Percentiles rank a stretch among this genome's conserved stretches.
Evolutionary conservation across 1,140 invertebrate species (phyloP).

Genomic region (Ostrea denselamellosa): DNA sequence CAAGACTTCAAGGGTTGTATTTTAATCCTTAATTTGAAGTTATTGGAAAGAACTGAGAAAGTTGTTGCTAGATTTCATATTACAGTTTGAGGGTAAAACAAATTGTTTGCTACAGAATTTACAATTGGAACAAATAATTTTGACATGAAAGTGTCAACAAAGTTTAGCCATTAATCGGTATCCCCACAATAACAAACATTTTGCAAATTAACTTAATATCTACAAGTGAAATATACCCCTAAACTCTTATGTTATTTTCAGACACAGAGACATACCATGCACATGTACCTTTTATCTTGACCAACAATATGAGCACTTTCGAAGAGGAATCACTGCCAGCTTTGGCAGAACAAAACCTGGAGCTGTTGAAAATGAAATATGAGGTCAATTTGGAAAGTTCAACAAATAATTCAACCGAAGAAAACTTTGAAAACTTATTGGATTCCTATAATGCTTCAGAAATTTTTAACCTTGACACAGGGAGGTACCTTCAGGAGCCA

Average conservation of each 20-base stretch:
- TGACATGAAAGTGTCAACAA: too few species aligned
- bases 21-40: too few species aligned
- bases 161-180: too few species aligned
- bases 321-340: not conserved
- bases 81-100: too few species aligned
- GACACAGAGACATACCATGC: not conserved
- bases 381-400: not conserved
- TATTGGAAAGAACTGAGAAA: too few species aligned
- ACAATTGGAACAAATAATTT: too few species aligned
- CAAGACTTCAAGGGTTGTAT: not conserved
- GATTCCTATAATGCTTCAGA: not conserved
- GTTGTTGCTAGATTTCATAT: not conserved
- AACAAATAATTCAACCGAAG: not conserved
- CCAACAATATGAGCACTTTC: not conserved
- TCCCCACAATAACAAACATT: too few species aligned
- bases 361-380: not conserved
- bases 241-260: not conserved
- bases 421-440: not conserved
- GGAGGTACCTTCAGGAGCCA: constrained; percentile 58
- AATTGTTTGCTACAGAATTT: too few species aligned
- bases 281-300: not conserved
- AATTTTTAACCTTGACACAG: constrained; percentile 5
- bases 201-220: too few species aligned
- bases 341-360: not conserved
- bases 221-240: too few species aligned